Conservation (phyloP, 2,888 invertebrate genomes). For the Andrena chrysosceles region DNA sequence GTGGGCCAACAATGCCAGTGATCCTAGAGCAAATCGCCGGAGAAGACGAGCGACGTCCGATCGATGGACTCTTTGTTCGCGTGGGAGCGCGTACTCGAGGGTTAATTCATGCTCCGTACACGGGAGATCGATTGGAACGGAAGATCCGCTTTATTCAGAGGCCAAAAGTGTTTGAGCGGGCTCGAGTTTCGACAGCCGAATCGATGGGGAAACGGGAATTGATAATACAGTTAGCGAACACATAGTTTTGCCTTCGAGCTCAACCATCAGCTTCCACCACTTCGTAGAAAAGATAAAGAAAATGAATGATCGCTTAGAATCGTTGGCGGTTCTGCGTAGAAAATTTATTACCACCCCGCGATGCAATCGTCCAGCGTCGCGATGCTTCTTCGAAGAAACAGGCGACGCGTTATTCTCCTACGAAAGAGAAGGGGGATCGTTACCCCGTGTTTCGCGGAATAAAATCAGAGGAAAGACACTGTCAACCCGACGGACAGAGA, state of each 20-base stretch:
- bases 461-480: slow-evolving; percentile 10
- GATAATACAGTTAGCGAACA: slow-evolving; percentile 20
- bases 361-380: neutral
- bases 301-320: neutral
- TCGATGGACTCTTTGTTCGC: neutral
- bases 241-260: neutral
- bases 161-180: neutral
- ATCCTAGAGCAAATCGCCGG: neutral
- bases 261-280: neutral
- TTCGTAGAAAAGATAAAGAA: neutral
- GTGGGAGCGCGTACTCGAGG: neutral
- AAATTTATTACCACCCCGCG: neutral
- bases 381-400: slow-evolving; percentile 25
- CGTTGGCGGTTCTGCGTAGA: neutral
- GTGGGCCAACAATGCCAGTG: neutral
- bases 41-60: neutral
- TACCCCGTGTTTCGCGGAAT: neutral
- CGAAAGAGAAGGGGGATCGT: slow-evolving; percentile 12
- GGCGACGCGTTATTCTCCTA: slow-evolving; percentile 11
- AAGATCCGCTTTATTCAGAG: slow-evolving; percentile 6
- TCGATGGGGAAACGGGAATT: slow-evolving; percentile 22
- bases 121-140: neutral
- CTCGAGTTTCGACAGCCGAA: slow-evolving; percentile 15
- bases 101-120: neutral
- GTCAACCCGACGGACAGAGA: slow-evolving; percentile 21